Evolutionary conservation across 2,888 invertebrate genomes (phyloP).

Genomic region (Eumerus sabulonum): DNA sequence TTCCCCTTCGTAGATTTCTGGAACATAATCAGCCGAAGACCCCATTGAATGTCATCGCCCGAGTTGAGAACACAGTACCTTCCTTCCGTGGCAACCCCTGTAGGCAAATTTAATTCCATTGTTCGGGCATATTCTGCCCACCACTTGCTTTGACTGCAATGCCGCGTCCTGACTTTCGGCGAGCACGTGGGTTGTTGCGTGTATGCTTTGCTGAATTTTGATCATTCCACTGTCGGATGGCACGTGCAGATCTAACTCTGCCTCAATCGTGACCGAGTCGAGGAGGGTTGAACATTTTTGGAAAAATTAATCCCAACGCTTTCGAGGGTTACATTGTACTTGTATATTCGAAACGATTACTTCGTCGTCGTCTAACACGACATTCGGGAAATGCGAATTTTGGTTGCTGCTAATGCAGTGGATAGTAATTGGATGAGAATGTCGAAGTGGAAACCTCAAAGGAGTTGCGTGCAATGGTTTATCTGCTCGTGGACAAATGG

Average conservation of each 20-base stretch:
- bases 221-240: slow-evolving; percentile 30
- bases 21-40: neutral
- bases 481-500: too few species aligned
- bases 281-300: slow-evolving; percentile 41
- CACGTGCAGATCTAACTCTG: slow-evolving; percentile 37
- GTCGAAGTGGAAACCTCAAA: too few species aligned
- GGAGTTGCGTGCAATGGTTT: too few species aligned
- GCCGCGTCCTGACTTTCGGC: neutral
- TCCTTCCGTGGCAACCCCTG: slow-evolving; percentile 29
- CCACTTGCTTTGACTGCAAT: slow-evolving; percentile 59
- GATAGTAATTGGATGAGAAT: neutral
- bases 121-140: slow-evolving; percentile 37
- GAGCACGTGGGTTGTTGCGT: slow-evolving; percentile 15
- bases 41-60: slow-evolving; percentile 60
- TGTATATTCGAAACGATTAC: slow-evolving; percentile 37
- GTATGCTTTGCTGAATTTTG: slow-evolving; percentile 38
- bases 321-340: slow-evolving; percentile 36
- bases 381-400: slow-evolving; percentile 23
- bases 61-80: slow-evolving; percentile 34
- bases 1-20: slow-evolving; percentile 13
- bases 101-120: slow-evolving; percentile 23
- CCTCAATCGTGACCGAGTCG: neutral
- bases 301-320: slow-evolving; percentile 56
- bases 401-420: neutral
- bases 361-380: slow-evolving; percentile 43